Evolutionary conservation across 1,140 invertebrate species (phyloP), one percentile per base, ranked within the genome.

Genomic region (Amyelois transitella): DNA sequence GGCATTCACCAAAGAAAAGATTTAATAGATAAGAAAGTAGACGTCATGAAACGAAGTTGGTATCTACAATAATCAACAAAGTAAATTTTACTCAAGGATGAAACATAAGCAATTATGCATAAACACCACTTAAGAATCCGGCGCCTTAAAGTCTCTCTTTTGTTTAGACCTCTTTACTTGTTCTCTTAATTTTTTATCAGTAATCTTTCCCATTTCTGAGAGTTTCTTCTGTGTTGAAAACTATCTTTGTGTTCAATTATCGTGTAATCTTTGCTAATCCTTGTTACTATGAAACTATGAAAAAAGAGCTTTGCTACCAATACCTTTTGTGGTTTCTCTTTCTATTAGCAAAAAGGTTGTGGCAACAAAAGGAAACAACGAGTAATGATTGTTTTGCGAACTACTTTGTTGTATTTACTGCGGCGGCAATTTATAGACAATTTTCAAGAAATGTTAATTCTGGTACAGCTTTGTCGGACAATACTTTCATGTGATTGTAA

Each of bases 321-420:
- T 43, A 55, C 44, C 24, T 43, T n/a, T 25, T 55, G 45, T 21
- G 48, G 24, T 51, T 22, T 17, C 6, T 44, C 28, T 61, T 61
- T 58, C 57, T 59, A 60, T 58, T 55, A 50, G 57, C 62, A 45
- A 44, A 48, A 28, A 64, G 61, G 62, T 68, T 62, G 63, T 60
- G 56, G 64, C 61, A 66, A 68, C 61, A 70, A 73, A 62, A 51
- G 67, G 49, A 32, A 50, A 78, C 75, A 78, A 78, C 75, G 61
- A 66, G 25, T 60, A 63, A 68, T 66, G 72, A 75, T 75, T 62
- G 63, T 64, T 70, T 67, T 62, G n/a, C 52, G 53, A 67, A 58
- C 52, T 66, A 57, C 58, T 38, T 60, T 67, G 67, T 66, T 65
- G 54, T 14, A 38, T 14, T 32, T 58, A 57, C 32, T 62, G 54